A percentile compares a stretch with the other conserved stretches of the same genome.
phyloP scores from a whole-genome alignment of 1,140 invertebrate genomes.

The Eueides isabella region DNA sequence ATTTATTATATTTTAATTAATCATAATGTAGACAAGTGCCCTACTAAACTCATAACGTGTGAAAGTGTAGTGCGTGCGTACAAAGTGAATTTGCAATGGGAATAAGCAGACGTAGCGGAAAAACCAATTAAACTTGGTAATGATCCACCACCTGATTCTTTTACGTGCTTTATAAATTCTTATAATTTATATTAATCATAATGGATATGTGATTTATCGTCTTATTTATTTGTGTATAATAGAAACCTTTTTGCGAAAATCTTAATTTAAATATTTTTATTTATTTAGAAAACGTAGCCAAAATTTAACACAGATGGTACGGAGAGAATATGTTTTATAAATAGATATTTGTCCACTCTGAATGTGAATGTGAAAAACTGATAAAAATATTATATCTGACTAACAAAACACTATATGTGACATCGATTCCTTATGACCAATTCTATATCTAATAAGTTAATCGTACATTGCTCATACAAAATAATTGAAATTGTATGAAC shows the following conservation, averaged over 20 bases:
- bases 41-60: slow-evolving; percentile 34
- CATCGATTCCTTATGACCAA: too few species aligned
- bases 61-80: slow-evolving; percentile 30
- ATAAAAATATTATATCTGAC: too few species aligned
- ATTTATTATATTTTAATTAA: background rate
- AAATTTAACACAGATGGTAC: too few species aligned
- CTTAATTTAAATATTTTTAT: too few species aligned
- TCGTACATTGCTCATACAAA: background rate
- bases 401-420: too few species aligned
- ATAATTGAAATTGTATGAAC: background rate
- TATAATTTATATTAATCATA: background rate
- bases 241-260: background rate
- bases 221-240: background rate
- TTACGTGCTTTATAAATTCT: background rate
- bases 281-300: too few species aligned
- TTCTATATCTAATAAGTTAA: background rate
- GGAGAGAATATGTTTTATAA: too few species aligned
- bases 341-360: too few species aligned
- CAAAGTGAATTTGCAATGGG: slow-evolving; percentile 7
- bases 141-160: slow-evolving; percentile 13
- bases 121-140: slow-evolving; percentile 30
- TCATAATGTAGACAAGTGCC: slow-evolving; percentile 27
- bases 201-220: background rate
- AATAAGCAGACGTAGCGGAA: slow-evolving; percentile 24
- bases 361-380: too few species aligned